These are phyloP conservation scores for Phrynocephalus vlangalii DNA, from an alignment of 2,797 vertebrate species.

Conservation along the genomic window DNA sequence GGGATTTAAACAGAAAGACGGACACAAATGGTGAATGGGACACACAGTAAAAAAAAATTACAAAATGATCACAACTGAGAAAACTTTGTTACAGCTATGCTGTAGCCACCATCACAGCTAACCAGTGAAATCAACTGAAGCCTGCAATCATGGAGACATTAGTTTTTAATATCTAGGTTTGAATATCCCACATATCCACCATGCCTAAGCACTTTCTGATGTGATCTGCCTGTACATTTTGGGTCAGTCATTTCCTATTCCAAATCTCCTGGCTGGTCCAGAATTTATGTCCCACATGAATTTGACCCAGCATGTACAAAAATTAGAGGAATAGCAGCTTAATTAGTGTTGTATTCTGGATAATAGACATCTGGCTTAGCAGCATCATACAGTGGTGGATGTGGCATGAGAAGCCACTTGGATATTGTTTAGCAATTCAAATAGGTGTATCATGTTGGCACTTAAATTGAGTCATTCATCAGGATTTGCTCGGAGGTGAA, in stretches of 20 bases:
- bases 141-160: not conserved
- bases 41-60: not conserved
- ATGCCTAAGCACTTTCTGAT: constrained; percentile 29
- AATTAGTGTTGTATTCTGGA: constrained; percentile 43
- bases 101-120: not conserved
- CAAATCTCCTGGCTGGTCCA: not conserved
- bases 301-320: constrained; percentile 27
- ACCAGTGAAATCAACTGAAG: not conserved
- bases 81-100: not conserved
- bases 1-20: constrained; percentile 6
- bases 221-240: constrained; percentile 19
- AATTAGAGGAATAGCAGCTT: constrained; percentile 31
- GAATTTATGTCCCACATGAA: not conserved
- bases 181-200: not conserved
- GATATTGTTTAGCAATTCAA: constrained; percentile 70
- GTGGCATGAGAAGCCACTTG: constrained; percentile 51
- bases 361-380: constrained; percentile 64
- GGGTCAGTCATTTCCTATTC: not conserved
- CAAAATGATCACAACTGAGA: not conserved
- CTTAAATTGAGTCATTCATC: constrained; percentile 65
- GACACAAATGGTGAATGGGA: not conserved
- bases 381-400: constrained; percentile 35
- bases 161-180: constrained; percentile 5
- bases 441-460: constrained; percentile 59
- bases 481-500: constrained; percentile 45